Percentiles rank a stretch among this genome's conserved stretches.
Conservation (phyloP, 2,888 invertebrate species). For the Eristalis intricaria region DNA sequence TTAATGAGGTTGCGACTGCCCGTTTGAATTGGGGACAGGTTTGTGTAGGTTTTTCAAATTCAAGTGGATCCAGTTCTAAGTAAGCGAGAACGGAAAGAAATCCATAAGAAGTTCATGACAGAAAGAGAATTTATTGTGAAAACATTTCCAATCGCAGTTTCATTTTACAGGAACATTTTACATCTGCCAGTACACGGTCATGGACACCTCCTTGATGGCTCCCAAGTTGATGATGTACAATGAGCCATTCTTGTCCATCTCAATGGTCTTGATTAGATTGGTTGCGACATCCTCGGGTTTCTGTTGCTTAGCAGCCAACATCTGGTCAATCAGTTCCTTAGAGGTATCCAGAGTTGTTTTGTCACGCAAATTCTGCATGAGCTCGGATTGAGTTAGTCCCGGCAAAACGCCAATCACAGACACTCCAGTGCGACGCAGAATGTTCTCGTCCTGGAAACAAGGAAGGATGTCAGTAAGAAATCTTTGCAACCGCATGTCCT, state of each 20-base stretch:
- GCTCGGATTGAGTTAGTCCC: constrained; percentile 77
- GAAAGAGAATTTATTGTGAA: too few relatives aligned
- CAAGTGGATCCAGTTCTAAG: background rate
- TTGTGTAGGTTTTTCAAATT: background rate
- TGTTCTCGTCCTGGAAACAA: constrained; percentile 73
- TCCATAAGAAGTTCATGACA: too few relatives aligned
- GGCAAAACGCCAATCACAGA: constrained; percentile 78
- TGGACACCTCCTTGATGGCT: constrained; percentile 76
- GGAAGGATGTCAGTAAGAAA: background rate
- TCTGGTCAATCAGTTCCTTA: constrained; percentile 75
- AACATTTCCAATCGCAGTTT: background rate
- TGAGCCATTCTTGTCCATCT: constrained; percentile 79
- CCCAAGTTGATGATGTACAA: constrained; percentile 78
- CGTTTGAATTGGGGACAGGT: background rate
- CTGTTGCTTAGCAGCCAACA: constrained; percentile 77
- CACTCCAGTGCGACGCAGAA: constrained; percentile 77
- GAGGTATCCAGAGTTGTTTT: constrained; percentile 76
- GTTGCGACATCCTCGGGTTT: constrained; percentile 78
- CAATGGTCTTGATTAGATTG: constrained; percentile 76
- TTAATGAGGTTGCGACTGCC: constrained; percentile 8
- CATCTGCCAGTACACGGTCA: constrained; percentile 76
- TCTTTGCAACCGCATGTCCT: too few relatives aligned
- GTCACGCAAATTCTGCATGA: constrained; percentile 78
- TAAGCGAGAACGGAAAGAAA: background rate
- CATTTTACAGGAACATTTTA: background rate